Evolutionary conservation across 37 sponge, comb jelly and placozoan genomes (phyloP).

Genomic region (Theonella swinhoei): DNA sequence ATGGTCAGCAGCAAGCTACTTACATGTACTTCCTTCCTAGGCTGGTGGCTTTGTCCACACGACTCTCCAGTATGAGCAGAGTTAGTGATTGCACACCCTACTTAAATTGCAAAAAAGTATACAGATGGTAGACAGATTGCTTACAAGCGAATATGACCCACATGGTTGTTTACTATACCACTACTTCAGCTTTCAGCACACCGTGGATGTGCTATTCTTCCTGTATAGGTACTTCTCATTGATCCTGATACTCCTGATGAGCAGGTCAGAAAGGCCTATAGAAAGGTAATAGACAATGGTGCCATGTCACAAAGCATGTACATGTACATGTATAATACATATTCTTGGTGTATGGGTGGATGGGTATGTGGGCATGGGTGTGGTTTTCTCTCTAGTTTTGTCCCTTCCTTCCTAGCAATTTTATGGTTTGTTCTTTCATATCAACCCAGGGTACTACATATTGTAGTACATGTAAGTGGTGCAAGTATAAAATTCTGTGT

Average conservation of each 20-base stretch:
- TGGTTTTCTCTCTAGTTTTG: not conserved
- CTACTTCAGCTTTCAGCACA: not conserved
- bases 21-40: too few species aligned
- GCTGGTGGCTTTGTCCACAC: too few species aligned
- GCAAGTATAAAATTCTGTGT: too few species aligned
- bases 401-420: not conserved
- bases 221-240: constrained; percentile 82
- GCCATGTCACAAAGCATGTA: too few species aligned
- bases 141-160: not conserved
- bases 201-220: not conserved
- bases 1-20: too few species aligned
- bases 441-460: not conserved
- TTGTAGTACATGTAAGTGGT: too few species aligned
- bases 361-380: not conserved
- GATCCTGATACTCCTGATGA: constrained; percentile 69
- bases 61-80: too few species aligned
- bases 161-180: not conserved
- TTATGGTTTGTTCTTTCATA: not conserved
- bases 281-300: constrained; percentile 74
- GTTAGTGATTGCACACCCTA: too few species aligned
- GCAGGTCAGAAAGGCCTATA: constrained; percentile 83
- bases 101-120: too few species aligned
- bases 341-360: too few species aligned
- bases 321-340: too few species aligned
- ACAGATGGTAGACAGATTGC: too few species aligned